Evolutionary conservation across 2,888 invertebrate genomes (phyloP).

Genomic region (Campoplex nolae): DNA sequence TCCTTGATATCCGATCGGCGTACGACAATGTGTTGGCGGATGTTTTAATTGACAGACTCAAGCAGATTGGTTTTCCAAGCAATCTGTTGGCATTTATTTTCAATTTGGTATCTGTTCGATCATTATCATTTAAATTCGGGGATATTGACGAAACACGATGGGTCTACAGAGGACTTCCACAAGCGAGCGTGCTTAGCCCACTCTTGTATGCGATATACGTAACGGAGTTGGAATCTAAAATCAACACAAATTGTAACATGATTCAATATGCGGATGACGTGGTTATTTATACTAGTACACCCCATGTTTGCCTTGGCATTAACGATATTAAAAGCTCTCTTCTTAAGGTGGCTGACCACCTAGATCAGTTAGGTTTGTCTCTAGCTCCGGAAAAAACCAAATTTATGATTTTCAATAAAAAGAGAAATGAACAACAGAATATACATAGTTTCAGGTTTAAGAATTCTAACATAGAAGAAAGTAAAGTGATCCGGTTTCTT

Average conservation of each 20-base stretch:
- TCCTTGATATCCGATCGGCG: slow-evolving; percentile 37
- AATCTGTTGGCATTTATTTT: slow-evolving; percentile 35
- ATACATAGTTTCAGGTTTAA: neutral
- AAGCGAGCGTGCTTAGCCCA: slow-evolving; percentile 44
- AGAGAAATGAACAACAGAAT: neutral
- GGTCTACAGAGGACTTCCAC: slow-evolving; percentile 26
- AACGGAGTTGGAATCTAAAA: neutral
- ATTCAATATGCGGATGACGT: neutral
- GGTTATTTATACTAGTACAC: neutral
- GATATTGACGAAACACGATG: slow-evolving; percentile 22
- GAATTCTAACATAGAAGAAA: neutral
- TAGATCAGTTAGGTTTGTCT: slow-evolving; percentile 27
- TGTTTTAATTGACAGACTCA: slow-evolving; percentile 28
- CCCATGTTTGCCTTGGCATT: too few species aligned
- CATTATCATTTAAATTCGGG: neutral
- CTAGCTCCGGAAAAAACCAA: slow-evolving; percentile 35
- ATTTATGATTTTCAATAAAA: slow-evolving; percentile 30
- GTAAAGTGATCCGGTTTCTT: neutral
- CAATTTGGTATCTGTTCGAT: slow-evolving; percentile 34
- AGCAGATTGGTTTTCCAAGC: slow-evolving; percentile 8
- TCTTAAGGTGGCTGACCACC: neutral
- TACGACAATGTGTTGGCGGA: slow-evolving; percentile 48
- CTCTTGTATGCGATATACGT: slow-evolving; percentile 38
- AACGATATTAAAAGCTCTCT: too few species aligned
- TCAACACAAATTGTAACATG: neutral